Base-by-base conservation (phyloP, 1,140 invertebrate species). In the Zaprionus ornatus region DNA sequence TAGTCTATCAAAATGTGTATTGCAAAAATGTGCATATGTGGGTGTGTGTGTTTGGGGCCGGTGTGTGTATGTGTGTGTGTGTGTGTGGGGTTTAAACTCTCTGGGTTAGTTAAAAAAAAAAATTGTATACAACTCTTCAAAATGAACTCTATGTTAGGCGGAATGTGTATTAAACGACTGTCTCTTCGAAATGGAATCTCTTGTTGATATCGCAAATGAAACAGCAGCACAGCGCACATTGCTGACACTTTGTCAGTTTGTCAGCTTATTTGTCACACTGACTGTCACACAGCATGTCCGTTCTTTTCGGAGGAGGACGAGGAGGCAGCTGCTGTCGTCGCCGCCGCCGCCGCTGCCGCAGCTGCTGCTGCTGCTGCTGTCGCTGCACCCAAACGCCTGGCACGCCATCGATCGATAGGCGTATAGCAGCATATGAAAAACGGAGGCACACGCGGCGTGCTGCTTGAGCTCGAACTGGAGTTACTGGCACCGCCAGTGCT, bases 201-300 rank as follows among this genome's bases (percentile, higher is more conserved):
- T 92, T 92, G 84, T 92, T 92, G 91, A 92, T 91, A 92, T 92
- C 91, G 91, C 91, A 92, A 92, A 90, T 90, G 86, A 90, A 84
- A 91, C 86, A 91, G 81, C 84, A 77, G 65, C 80, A 69, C 61
- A 74, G 37, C 40, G 23, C 42, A 17, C 12, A 23, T 9, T 6
- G 17, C 15, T 48, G 40, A 40, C 77, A 68, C 66, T 64, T 56
- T 19, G 56, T 9, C 45, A 29, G 9, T 55, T 25, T 35, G 56
- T 52, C 27, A 50, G 45, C 29, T 45, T 45, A 45, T 45, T 45
- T 45, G 40, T 45, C 40, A 45, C 40, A 45, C 40, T n/a, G 40
- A 45, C 52, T 81, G 91, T 92, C 91, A 92, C 76, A 92, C 91
- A 66, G 80, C 78, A 74, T 86, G 73, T 23, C 59, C 66, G 25